These are phyloP conservation scores for Drosophila neocordata DNA, from an alignment of 1,140 invertebrate genomes.

Conservation along the genomic window DNA sequence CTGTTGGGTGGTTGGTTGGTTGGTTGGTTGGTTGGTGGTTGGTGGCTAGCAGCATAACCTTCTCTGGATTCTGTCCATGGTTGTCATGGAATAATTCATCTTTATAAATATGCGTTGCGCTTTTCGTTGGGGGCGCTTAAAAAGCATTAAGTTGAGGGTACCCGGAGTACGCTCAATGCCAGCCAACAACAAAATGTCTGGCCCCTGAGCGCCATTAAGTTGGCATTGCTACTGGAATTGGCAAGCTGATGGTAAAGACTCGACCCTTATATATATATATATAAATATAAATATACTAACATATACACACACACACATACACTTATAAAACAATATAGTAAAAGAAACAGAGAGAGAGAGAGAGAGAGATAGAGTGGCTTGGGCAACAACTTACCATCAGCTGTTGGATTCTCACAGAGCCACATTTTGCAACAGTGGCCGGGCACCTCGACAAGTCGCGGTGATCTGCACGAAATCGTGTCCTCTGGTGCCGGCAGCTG, in stretches of 20 bases:
- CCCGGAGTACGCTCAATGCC: conserved; percentile 36
- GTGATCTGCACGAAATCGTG: conserved; percentile 85
- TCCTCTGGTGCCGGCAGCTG: conserved; percentile 85
- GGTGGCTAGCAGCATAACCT: background rate
- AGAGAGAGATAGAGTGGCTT: background rate
- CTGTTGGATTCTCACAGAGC: conserved; percentile 87
- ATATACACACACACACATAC: conserved; percentile 13
- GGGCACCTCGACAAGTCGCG: conserved; percentile 87
- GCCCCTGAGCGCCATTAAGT: conserved; percentile 74
- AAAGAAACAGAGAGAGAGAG: background rate
- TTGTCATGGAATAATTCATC: conserved; percentile 77
- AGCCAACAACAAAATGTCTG: conserved; percentile 32
- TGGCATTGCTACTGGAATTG: conserved; percentile 4
- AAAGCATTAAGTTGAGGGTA: conserved; percentile 75
- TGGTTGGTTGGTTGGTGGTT: background rate
- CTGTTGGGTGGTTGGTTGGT: background rate
- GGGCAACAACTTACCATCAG: conserved; percentile 82
- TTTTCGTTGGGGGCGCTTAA: conserved; percentile 67
- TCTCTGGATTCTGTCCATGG: conserved; percentile 25
- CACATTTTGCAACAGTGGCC: conserved; percentile 89
- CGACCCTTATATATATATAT: conserved; percentile 48
- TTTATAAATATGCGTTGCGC: conserved; percentile 80
- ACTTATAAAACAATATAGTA: conserved; percentile 73
- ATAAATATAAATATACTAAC: too few species aligned
- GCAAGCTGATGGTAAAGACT: background rate